Evolutionary conservation across 2,888 invertebrate species (phyloP).

Genomic region (Lithophane semibrunnea): DNA sequence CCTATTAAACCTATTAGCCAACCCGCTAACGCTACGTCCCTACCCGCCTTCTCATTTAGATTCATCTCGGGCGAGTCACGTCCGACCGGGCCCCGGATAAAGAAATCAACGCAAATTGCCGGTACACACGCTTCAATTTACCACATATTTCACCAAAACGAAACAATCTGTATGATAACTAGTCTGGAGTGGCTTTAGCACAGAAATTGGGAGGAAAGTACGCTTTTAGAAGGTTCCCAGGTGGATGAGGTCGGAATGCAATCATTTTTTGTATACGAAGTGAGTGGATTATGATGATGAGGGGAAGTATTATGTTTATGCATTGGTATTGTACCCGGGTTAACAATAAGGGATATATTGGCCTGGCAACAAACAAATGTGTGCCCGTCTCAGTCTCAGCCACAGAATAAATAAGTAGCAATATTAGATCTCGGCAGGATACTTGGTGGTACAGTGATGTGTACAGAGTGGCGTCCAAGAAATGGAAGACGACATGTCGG

Average conservation of each 20-base stretch:
- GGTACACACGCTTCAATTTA: conserved; percentile 71
- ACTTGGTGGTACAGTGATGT: no score
- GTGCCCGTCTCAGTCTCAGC: neutral
- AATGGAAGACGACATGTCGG: no score
- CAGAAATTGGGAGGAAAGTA: conserved; percentile 43
- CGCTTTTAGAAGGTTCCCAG: conserved; percentile 6
- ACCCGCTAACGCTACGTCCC: conserved; percentile 56
- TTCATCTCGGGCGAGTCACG: conserved; percentile 73
- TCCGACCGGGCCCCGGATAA: conserved; percentile 77
- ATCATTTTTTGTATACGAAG: conserved; percentile 34
- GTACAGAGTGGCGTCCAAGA: no score
- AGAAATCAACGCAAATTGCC: conserved; percentile 87
- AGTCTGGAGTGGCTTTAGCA: conserved; percentile 50
- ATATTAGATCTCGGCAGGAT: no score
- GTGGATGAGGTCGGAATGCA: conserved; percentile 47
- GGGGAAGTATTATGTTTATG: conserved; percentile 10
- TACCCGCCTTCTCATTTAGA: conserved; percentile 72
- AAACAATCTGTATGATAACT: conserved; percentile 80
- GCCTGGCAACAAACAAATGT: neutral
- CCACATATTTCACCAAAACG: conserved; percentile 75
- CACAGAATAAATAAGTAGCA: no score
- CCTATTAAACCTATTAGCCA: neutral
- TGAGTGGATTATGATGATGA: conserved; percentile 48
- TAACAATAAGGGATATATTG: conserved; percentile 1
- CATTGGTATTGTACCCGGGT: conserved; percentile 1